Conservation (phyloP, 37 sponge, comb jelly and placozoan species). For the Eunapius fragilis region DNA sequence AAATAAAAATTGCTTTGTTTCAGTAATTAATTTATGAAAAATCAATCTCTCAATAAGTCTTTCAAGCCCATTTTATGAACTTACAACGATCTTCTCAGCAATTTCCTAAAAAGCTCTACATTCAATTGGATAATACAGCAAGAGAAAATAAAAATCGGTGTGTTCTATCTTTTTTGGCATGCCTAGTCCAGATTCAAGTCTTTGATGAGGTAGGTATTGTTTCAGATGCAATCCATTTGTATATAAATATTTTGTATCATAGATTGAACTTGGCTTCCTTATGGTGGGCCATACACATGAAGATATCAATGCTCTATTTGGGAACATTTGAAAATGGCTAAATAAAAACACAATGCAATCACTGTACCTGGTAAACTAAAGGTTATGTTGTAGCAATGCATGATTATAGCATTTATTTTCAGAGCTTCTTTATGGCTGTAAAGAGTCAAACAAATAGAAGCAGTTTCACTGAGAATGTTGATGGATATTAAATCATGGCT, state of each 20-base stretch:
- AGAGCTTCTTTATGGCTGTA: no score
- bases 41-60: no score
- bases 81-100: no score
- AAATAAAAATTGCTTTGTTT: no score
- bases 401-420: neutral
- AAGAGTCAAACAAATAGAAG: no score
- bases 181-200: neutral
- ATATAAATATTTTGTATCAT: neutral
- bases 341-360: neutral
- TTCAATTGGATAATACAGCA: neutral
- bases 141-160: neutral
- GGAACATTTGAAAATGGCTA: neutral
- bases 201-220: neutral
- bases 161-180: neutral
- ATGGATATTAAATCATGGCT: no score
- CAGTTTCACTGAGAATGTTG: no score
- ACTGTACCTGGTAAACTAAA: neutral
- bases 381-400: neutral
- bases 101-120: no score
- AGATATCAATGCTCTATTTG: neutral
- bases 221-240: neutral
- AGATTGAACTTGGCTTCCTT: no score
- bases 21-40: no score
- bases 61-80: no score
- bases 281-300: neutral